Base-by-base conservation (phyloP, 1,140 invertebrate species). In the Drosophila malerkotliana region DNA sequence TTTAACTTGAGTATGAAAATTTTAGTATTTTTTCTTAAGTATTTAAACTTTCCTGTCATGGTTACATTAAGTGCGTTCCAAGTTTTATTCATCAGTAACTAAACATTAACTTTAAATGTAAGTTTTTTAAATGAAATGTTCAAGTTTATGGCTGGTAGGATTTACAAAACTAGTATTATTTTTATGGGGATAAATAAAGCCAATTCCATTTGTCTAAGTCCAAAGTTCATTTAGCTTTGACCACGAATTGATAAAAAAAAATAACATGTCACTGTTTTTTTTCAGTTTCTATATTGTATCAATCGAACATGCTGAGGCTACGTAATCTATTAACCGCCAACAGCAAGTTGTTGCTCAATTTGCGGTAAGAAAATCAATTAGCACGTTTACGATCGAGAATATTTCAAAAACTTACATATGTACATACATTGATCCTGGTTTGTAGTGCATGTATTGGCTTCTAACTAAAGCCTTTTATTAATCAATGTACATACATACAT, bases 241-340 rank as follows among this genome's bases (percentile, higher is more conserved):
- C 10, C 30, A 32, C 18, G 48, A 66, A 61, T 72, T 85, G 83
- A 83, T 87, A 87, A 87, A 87, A 66, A 63, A 18, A 6, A 71
- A 62, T 72, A 83, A 79, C 58, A 68, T 75, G 61, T 61, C 71
- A 62, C 30, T 63, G 55, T 60, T 60, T 75, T 72, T 81, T 76
- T 63, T 62, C 82, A 88, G 82, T 51, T 85, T 49, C 44, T 61
- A 62, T 52, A 52, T 28, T 62, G 28, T 74, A 59, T 58, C 78
- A 66, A 44, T 49, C 34, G 39, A 88, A 79, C 78, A 87, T 87
- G 82, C 60, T 87, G 53, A 87, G 83, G 49, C 62, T 83, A 87
- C 82, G 82, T 83, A 87, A 88, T 67, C 66, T 83, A 34, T 66
- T 71, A 62, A 66, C 69, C 32, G 69, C 55, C 64, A 72, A 59